Evolutionary conservation across 2,113 vertebrate genomes (phyloP), one percentile per base, ranked within the genome.

Genomic region (Polypterus bichir): DNA sequence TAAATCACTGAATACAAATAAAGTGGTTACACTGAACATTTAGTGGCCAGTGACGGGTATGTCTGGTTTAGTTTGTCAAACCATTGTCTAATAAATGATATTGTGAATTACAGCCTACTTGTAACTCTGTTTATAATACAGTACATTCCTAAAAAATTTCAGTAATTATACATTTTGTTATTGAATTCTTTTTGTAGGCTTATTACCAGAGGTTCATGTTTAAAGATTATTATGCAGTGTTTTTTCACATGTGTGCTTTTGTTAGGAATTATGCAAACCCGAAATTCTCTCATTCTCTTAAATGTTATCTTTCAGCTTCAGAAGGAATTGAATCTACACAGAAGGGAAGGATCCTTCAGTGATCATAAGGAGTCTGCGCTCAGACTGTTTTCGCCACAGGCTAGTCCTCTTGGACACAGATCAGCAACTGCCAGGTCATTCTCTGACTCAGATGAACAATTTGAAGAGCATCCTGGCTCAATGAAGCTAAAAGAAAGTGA

Each of bases 401-500:
- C 82, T 11, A 86, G 73, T 54, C 80, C 86, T 49, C 78, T 71
- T 0, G 0, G 49, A n/a, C 68, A 76, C 56, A 73, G 57, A 5
- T 10, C 73, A 1, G 9, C 62, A 69, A 75, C 71, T 44, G 70
- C 59, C 61, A 79, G 85, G 71, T 89, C 92, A 61, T 88, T 88
- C 65, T 84, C 85, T 0, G 90, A 94, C 49, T 81, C 89, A 0
- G 94, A 96, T 4, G 78, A 84, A 10, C 69, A 76, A 3, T 82
- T 89, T 67, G 90, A 88, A 0, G 88, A 90, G 59, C 71, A 74
- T 48, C 78, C 77, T 7, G 78, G 86, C 0, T 66, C 80, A 3
- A 78, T 79, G 60, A 87, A 88, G 76, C 75, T 87, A 68, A 91
- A 86, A 72, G 90, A 87, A 44, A 65, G 81, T 0, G 74, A 90